phyloP scores from a whole-genome alignment of 2,888 invertebrate genomes.

The Apodemia duryi region DNA sequence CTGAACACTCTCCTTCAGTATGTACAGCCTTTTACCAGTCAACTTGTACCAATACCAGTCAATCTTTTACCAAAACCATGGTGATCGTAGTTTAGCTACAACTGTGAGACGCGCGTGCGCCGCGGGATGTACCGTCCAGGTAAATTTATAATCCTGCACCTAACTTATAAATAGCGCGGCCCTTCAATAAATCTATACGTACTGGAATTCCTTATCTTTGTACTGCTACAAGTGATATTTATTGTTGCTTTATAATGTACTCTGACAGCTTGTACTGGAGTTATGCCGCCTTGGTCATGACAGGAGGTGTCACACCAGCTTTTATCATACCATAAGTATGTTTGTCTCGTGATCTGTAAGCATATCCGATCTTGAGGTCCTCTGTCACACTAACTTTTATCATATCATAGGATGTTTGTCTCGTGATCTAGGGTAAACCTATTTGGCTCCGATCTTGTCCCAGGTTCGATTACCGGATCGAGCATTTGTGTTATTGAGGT shows the following conservation, averaged over 20 bases:
- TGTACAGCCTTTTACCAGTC: no score
- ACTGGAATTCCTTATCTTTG: not conserved
- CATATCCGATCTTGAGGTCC: no score
- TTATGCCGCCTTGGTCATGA: not conserved
- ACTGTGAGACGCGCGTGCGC: not conserved
- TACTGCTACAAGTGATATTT: constrained; percentile 6
- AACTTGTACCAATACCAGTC: no score
- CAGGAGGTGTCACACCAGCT: not conserved
- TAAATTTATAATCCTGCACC: constrained; percentile 4
- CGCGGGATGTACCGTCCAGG: constrained; percentile 1
- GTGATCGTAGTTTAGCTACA: not conserved
- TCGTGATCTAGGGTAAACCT: no score
- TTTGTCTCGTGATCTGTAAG: no score
- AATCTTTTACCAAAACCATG: not conserved
- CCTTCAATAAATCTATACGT: not conserved
- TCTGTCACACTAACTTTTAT: no score
- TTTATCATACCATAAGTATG: not conserved
- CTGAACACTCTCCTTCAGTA: no score
- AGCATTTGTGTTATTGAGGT: no score
- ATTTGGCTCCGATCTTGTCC: no score
- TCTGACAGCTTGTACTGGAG: not conserved
- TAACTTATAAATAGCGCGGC: constrained; percentile 5
- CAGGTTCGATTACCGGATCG: no score
- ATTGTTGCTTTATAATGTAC: not conserved
- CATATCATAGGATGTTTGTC: no score